Evolutionary conservation across 2,113 vertebrate genomes (phyloP).

Genomic region (Pyxicephalus adspersus): DNA sequence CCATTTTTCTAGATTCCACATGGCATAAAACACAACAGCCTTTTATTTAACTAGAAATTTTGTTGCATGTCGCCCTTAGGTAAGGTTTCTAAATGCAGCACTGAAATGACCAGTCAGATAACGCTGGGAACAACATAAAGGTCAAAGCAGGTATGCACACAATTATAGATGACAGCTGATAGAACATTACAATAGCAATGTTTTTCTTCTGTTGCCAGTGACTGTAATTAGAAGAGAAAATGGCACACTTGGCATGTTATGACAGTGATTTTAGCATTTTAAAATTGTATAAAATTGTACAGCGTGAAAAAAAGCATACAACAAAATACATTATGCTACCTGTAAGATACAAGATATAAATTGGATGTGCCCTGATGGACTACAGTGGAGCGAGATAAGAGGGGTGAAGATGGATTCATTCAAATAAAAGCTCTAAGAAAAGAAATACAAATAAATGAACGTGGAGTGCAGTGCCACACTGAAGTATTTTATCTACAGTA

Average conservation of each 20-base stretch:
- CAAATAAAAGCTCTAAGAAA: too few species aligned
- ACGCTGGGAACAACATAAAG: conserved; percentile 50
- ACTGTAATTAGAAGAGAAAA: conserved; percentile 57
- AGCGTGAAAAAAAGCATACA: background rate
- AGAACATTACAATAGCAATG: conserved; percentile 50
- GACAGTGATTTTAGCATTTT: conserved; percentile 38
- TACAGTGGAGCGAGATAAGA: too few species aligned
- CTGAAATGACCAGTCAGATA: conserved; percentile 48
- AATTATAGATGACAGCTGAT: conserved; percentile 56
- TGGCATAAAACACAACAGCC: background rate
- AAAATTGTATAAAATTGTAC: conserved; percentile 34
- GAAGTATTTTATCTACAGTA: too few species aligned
- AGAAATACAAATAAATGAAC: too few species aligned
- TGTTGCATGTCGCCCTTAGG: conserved; percentile 25
- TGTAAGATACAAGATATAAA: conserved; percentile 15
- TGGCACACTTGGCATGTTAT: conserved; percentile 38
- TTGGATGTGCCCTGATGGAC: background rate
- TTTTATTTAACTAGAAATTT: conserved; percentile 29
- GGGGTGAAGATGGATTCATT: too few species aligned
- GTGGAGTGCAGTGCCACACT: too few species aligned
- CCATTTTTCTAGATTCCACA: background rate
- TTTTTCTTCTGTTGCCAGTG: conserved; percentile 48
- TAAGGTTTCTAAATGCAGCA: conserved; percentile 28
- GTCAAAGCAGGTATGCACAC: conserved; percentile 53
- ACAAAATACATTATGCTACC: conserved; percentile 18